Conservation (phyloP, 2,113 vertebrate genomes). For the Dromiciops gliroides region DNA sequence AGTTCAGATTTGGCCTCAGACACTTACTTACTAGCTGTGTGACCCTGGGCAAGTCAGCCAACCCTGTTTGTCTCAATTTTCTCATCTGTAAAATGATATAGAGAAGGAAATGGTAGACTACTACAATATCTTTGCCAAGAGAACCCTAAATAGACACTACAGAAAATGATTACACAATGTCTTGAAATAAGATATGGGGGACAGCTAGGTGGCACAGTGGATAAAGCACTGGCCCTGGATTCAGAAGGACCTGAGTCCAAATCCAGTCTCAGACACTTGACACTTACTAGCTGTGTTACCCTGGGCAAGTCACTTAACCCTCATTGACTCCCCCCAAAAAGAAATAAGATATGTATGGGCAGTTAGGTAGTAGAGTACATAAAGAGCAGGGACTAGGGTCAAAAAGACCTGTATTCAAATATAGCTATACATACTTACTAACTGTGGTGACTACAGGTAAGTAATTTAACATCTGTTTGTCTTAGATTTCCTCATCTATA, state of each 20-base stretch:
- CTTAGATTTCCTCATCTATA: background rate
- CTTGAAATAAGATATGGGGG: background rate
- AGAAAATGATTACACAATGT: background rate
- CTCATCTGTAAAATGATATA: background rate
- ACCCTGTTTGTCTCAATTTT: background rate
- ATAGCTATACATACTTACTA: background rate
- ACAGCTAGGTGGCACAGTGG: background rate
- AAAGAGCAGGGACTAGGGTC: background rate
- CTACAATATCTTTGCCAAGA: background rate
- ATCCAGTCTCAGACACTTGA: background rate
- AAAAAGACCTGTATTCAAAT: background rate
- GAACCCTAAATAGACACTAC: background rate
- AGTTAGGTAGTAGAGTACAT: background rate
- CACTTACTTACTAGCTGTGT: background rate
- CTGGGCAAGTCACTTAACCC: too few relatives aligned
- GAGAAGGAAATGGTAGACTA: background rate
- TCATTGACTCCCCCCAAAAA: too few relatives aligned
- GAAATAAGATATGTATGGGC: background rate
- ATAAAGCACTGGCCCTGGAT: background rate
- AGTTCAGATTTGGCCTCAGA: background rate
- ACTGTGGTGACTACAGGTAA: background rate
- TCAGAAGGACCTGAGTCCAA: background rate
- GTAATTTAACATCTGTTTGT: background rate
- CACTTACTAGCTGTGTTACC: background rate
- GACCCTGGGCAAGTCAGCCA: background rate